Evolutionary conservation across 2,797 vertebrate species (phyloP), one percentile per base, ranked within the genome.

Genomic region (Euphonia xanthogaster): DNA sequence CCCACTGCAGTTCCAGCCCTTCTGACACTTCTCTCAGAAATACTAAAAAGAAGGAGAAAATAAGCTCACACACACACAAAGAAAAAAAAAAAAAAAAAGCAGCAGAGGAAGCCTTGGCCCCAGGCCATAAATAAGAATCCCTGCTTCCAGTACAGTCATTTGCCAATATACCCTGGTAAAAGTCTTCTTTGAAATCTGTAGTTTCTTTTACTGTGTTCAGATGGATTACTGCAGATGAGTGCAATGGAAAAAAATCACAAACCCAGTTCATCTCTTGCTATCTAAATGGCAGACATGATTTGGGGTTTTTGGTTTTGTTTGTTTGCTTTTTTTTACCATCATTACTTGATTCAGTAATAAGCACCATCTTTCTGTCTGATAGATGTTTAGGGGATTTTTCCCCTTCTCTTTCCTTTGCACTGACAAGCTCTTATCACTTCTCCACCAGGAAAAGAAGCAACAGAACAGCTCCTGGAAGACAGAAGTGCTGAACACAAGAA

Each of bases 301-400:
- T 62, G 60, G 42, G 44, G 9, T 30, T 14, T n/a, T 55, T 20
- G 4, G 7, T 4, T 31, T 54, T 22, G 18, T 54, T 25, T 62
- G 35, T 39, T 60, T 57, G 70, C n/a, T 19, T 42, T 42, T 8
- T 21, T 44, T 74, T 78, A 73, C 44, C 2, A 2, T 62, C 48
- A 91, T 60, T 88, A 90, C 24, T 76, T 87, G 58, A 77, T 77
- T 87, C 67, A 80, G 76, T 58, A 93, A 31, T 65, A 80, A 89
- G 74, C 51, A 86, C 48, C 27, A 62, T 66, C 53, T 84, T 93
- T 91, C 40, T 91, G 54, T 57, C 48, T 78, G 55, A 71, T 8
- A 77, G 39, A 80, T 14, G 7, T 62, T 92, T 47, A 75, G 90
- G 88, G 92, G 84, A 89, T 95, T 95, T 95, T 68, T 42, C 81